Conservation (phyloP, 2,797 vertebrate species). For the Fistularia tabacaria region DNA sequence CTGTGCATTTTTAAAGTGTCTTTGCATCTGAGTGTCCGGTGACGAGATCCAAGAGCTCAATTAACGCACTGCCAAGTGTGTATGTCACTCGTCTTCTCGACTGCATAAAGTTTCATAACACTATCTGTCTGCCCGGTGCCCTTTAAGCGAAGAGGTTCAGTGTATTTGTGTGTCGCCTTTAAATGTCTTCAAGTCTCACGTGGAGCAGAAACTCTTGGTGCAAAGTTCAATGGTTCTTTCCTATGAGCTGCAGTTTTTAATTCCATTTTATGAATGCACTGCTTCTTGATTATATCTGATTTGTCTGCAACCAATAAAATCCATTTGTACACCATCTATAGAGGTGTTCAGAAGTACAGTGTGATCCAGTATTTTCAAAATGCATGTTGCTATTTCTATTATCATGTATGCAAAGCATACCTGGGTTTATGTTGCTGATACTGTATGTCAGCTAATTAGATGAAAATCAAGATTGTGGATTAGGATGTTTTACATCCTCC, state of each 20-base stretch:
- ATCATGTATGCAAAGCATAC: background rate
- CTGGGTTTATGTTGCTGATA: too few relatives aligned
- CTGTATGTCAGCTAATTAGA: too few relatives aligned
- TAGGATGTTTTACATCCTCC: conserved; percentile 1
- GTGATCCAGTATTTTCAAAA: too few relatives aligned
- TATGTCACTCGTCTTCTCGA: conserved; percentile 7
- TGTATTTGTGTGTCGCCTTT: conserved; percentile 1
- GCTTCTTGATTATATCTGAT: too few relatives aligned
- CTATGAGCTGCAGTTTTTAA: too few relatives aligned
- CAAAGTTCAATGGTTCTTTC: too few relatives aligned
- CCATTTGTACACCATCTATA: too few relatives aligned
- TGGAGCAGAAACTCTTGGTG: background rate
- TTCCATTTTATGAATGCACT: too few relatives aligned
- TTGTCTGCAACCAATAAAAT: too few relatives aligned
- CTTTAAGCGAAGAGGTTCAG: background rate
- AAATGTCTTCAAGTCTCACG: conserved; percentile 19
- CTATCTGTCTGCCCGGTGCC: background rate
- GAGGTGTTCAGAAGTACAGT: too few relatives aligned
- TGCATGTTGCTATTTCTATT: background rate
- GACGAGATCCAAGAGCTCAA: conserved; percentile 10
- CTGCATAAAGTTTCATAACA: conserved; percentile 12
- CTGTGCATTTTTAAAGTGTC: conserved; percentile 13
- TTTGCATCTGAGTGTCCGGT: conserved; percentile 22
- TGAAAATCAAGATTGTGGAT: background rate
- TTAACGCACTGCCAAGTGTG: conserved; percentile 3